Evolutionary conservation across 2,888 invertebrate species (phyloP), one percentile per base, ranked within the genome.

Genomic region (Rugalucina vietnamica): DNA sequence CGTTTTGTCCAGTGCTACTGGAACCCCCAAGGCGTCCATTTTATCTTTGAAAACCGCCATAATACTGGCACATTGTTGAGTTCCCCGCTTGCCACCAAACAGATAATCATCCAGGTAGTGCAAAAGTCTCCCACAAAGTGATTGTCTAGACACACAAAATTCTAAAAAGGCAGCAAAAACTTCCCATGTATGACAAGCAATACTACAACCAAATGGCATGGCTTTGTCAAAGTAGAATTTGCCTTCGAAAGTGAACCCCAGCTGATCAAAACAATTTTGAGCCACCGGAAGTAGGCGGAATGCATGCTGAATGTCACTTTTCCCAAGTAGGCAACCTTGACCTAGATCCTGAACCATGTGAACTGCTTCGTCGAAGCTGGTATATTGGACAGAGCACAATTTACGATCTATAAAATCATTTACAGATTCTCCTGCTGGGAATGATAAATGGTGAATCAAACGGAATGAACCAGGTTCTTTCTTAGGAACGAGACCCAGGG

Each of bases 301-400:
- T 10, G 87, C 84, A n/a, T 78, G 81, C 54, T 85, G 76, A 0
- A 87, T 82, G 49, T 87, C 87, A 2, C 71, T 29, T 65, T 87
- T 88, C 5, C 57, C 86, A 21, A 81, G 50, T 0, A 76, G 36
- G n/a, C 60, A 65, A 2, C 79, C 80, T 18, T 32, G 72, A 2
- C 82, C 84, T 24, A 83, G 21, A 10, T 34, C 37, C 37, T 72
- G 76, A 5, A 85, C 70, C 65, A 83, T 81, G 5, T 73, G 34
- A 27, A 87, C 36, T 0, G 83, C 85, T 29, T 72, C 49, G 29
- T 87, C 79, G 50, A 87, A 81, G 18, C 65, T 43, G 5, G 81
- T 77, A 60, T 86, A 86, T 21, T 77, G 34, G 21, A 83, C 86
- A 24, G 70, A 65, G 71, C 78, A 79, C 1, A 80, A n/a, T 1